These are phyloP conservation scores for Neoniphon sammara DNA, from an alignment of 2,797 vertebrate genomes.

Conservation along the genomic window DNA sequence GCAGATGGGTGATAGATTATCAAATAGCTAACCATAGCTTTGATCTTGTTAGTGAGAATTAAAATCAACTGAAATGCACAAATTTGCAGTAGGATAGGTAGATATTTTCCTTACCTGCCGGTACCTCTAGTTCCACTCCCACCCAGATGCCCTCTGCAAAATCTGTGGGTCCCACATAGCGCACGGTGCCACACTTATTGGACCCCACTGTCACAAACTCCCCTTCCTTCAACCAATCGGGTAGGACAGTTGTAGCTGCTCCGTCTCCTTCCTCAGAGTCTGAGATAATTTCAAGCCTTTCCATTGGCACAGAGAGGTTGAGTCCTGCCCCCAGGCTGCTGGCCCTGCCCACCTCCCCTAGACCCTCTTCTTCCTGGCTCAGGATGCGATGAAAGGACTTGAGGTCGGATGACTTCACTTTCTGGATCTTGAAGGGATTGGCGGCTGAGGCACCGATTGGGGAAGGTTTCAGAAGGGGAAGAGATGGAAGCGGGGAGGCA, in stretches of 20 bases:
- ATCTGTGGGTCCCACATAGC: conserved; percentile 90
- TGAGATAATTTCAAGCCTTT: conserved; percentile 83
- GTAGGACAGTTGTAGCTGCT: conserved; percentile 68
- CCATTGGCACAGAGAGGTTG: conserved; percentile 57
- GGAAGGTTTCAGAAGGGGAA: conserved; percentile 7
- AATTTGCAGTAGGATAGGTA: neutral
- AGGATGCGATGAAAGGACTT: conserved; percentile 82
- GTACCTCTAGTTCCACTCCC: conserved; percentile 93
- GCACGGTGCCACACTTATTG: conserved; percentile 88
- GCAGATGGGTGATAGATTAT: no score
- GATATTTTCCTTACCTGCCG: conserved; percentile 84
- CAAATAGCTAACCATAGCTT: no score
- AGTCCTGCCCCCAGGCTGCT: conserved; percentile 43
- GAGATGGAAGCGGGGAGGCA: neutral
- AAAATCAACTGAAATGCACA: neutral
- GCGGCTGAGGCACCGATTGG: neutral
- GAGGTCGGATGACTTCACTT: conserved; percentile 82
- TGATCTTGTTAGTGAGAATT: neutral
- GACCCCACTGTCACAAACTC: conserved; percentile 89
- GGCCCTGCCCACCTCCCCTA: neutral
- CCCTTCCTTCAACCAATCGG: conserved; percentile 93
- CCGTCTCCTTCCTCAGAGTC: conserved; percentile 84
- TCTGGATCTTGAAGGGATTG: conserved; percentile 84
- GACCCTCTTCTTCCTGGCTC: conserved; percentile 48
- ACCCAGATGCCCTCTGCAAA: conserved; percentile 94